phyloP scores from a whole-genome alignment of 2,797 vertebrate species.

The Discoglossus pictus region DNA sequence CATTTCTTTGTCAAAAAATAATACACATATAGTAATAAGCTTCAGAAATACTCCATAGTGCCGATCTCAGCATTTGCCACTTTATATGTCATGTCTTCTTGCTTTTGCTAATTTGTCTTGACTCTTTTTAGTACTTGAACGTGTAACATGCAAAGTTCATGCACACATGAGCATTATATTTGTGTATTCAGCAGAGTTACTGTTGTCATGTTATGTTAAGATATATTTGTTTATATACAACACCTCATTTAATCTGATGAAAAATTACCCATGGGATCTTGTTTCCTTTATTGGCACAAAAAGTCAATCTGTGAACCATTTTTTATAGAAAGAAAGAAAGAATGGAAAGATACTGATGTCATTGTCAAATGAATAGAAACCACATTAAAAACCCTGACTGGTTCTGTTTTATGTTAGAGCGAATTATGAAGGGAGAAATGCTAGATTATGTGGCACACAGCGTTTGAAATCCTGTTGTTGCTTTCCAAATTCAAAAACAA shows the following conservation, averaged over 20 bases:
- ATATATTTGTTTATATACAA: constrained; percentile 54
- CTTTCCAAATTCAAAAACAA: constrained; percentile 57
- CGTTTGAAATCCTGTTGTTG: constrained; percentile 54
- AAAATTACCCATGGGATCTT: constrained; percentile 59
- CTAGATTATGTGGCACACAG: constrained; percentile 57
- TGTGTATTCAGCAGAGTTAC: constrained; percentile 29
- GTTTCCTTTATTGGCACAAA: constrained; percentile 55
- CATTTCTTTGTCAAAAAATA: no score
- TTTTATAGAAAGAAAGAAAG: constrained; percentile 57
- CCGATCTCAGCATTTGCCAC: constrained; percentile 50
- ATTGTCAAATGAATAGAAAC: constrained; percentile 80
- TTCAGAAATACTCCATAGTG: constrained; percentile 8
- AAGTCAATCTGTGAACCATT: constrained; percentile 55
- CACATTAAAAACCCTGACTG: constrained; percentile 77
- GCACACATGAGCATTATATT: constrained; percentile 35
- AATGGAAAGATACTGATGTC: constrained; percentile 83
- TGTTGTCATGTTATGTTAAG: constrained; percentile 35
- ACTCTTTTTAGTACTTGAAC: constrained; percentile 42
- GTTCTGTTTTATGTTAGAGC: constrained; percentile 67
- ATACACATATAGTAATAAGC: neutral
- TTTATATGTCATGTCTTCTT: constrained; percentile 44
- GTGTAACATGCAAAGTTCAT: constrained; percentile 22
- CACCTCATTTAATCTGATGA: constrained; percentile 57
- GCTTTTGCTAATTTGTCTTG: constrained; percentile 25
- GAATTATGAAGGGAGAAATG: constrained; percentile 60